Evolutionary conservation across 2,797 vertebrate genomes (phyloP).

Genomic region (Rachycentron canadum): DNA sequence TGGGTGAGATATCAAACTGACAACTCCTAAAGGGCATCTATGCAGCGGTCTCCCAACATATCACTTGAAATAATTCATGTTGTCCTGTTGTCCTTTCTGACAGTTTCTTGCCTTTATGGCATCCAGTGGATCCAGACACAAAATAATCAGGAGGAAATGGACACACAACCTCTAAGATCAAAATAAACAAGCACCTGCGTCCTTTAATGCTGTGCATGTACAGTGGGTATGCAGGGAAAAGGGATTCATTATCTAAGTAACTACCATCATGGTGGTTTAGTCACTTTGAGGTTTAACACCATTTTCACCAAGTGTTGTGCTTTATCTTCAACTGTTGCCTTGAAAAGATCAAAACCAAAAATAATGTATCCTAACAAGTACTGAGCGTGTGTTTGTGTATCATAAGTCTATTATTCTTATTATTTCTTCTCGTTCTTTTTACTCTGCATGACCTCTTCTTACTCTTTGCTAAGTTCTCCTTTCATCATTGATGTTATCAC

Average conservation of each 20-base stretch:
- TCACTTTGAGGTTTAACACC: not conserved
- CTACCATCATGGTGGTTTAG: not conserved
- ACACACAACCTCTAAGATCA: constrained; percentile 24
- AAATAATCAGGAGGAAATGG: constrained; percentile 23
- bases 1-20: constrained; percentile 83
- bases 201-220: no score
- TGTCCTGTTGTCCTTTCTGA: constrained; percentile 77
- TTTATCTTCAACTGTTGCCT: not conserved
- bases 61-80: constrained; percentile 80
- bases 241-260: not conserved
- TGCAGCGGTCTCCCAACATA: constrained; percentile 72
- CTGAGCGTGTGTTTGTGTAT: not conserved
- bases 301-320: not conserved
- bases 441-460: no score
- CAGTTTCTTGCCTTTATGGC: constrained; percentile 64
- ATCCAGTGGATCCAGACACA: constrained; percentile 46
- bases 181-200: constrained; percentile 5
- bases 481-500: no score
- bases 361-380: not conserved
- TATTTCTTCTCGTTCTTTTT: no score
- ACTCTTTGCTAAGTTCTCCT: no score
- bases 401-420: not conserved
- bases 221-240: no score
- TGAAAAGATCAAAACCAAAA: not conserved
- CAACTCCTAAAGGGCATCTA: constrained; percentile 83